Percentiles rank a stretch among this genome's conserved stretches.
Evolutionary conservation across 2,888 invertebrate species (phyloP).

Genomic region (Acrobasis suavella): DNA sequence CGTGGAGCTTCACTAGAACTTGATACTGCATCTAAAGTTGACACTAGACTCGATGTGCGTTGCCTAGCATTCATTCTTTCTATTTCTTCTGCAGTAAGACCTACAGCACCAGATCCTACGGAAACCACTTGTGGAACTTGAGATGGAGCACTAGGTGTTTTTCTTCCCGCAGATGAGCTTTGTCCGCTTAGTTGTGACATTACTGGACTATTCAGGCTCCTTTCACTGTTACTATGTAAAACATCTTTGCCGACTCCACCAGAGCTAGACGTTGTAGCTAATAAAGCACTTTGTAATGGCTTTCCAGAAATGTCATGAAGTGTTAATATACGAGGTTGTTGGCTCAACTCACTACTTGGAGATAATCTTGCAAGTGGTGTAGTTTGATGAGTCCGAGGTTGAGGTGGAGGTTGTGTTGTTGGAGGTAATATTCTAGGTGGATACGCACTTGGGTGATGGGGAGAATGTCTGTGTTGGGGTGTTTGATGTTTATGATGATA

Average conservation of each 20-base stretch:
- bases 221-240: slow-evolving; percentile 94
- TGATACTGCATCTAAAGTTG: slow-evolving; percentile 96
- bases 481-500: slow-evolving; percentile 90
- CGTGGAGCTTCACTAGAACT: slow-evolving; percentile 92
- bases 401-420: slow-evolving; percentile 85
- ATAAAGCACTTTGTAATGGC: slow-evolving; percentile 92
- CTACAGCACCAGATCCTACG: slow-evolving; percentile 87
- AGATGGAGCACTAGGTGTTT: slow-evolving; percentile 86
- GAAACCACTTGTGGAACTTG: slow-evolving; percentile 86
- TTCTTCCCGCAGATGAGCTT: slow-evolving; percentile 90
- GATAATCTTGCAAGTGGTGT: slow-evolving; percentile 95
- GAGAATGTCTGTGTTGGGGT: slow-evolving; percentile 89
- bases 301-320: slow-evolving; percentile 96
- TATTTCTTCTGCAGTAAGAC: slow-evolving; percentile 96
- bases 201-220: slow-evolving; percentile 95
- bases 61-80: slow-evolving; percentile 94
- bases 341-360: slow-evolving; percentile 95
- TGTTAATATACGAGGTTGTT: slow-evolving; percentile 95
- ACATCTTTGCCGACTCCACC: slow-evolving; percentile 94
- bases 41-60: slow-evolving; percentile 94
- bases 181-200: slow-evolving; percentile 95
- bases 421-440: slow-evolving; percentile 88
- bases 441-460: slow-evolving; percentile 88
- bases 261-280: slow-evolving; percentile 94
- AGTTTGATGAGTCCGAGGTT: slow-evolving; percentile 90